Percentiles rank a stretch among this genome's conserved stretches.
These are phyloP conservation scores for Sardinella longiceps DNA, from an alignment of 2,797 vertebrate species.

Conservation along the genomic window DNA sequence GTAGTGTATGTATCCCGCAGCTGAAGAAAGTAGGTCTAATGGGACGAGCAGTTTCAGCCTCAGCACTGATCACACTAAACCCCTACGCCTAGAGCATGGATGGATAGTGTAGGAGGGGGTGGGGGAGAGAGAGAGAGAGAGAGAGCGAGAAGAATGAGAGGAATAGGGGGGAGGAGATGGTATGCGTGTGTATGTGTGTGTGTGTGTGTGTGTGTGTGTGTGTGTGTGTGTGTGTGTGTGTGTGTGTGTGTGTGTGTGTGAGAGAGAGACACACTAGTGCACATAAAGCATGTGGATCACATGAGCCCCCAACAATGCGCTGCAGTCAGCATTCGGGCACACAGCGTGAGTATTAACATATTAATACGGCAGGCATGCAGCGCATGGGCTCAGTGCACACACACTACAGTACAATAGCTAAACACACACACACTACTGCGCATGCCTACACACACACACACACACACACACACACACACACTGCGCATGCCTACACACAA, in stretches of 20 bases:
- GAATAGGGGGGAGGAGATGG: background rate
- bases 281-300: background rate
- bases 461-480: no score
- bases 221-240: background rate
- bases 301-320: background rate
- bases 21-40: no score
- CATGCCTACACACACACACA: background rate
- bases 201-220: background rate
- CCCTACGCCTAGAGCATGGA: background rate
- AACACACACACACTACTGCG: background rate
- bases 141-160: background rate
- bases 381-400: background rate
- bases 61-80: background rate
- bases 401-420: background rate
- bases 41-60: background rate
- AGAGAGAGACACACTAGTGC: background rate
- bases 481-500: no score
- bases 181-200: background rate
- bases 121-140: background rate
- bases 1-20: no score
- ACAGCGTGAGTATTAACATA: background rate
- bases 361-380: background rate
- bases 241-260: background rate
- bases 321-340: conserved; percentile 10
- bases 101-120: no score